Conservation (phyloP, 1,140 invertebrate genomes). For the Zophobas morio region DNA sequence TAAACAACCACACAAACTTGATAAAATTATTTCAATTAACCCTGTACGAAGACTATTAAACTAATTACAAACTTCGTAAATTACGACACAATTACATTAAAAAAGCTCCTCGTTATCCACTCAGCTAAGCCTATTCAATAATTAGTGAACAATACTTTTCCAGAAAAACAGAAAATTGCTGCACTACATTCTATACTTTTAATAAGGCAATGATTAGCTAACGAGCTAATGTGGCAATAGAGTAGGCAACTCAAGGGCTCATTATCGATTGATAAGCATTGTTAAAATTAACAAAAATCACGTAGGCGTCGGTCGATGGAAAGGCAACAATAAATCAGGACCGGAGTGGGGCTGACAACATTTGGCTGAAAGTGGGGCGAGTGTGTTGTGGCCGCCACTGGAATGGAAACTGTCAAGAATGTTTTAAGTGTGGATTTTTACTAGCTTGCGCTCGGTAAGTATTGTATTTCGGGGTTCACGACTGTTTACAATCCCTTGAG, state of each 20-base stretch:
- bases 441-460: too few relatives aligned
- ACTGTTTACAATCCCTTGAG: too few relatives aligned
- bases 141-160: conserved; percentile 4
- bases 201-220: not conserved
- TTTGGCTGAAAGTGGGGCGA: not conserved
- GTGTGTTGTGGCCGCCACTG: not conserved
- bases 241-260: not conserved
- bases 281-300: not conserved
- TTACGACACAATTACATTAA: conserved; percentile 4
- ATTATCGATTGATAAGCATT: not conserved
- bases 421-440: too few relatives aligned
- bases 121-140: not conserved
- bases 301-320: not conserved
- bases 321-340: conserved; percentile 1
- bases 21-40: conserved; percentile 10
- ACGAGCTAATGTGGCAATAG: not conserved
- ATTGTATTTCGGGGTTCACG: too few relatives aligned
- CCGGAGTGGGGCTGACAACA: not conserved
- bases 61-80: conserved; percentile 5
- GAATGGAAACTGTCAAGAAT: not conserved
- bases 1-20: conserved; percentile 1
- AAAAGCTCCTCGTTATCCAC: conserved; percentile 12
- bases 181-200: not conserved
- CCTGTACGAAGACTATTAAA: not conserved
- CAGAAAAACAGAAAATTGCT: conserved; percentile 4